A percentile compares a stretch with the other conserved stretches of the same genome.
phyloP scores from a whole-genome alignment of 2,113 vertebrate species.

The Eublepharis macularius region DNA sequence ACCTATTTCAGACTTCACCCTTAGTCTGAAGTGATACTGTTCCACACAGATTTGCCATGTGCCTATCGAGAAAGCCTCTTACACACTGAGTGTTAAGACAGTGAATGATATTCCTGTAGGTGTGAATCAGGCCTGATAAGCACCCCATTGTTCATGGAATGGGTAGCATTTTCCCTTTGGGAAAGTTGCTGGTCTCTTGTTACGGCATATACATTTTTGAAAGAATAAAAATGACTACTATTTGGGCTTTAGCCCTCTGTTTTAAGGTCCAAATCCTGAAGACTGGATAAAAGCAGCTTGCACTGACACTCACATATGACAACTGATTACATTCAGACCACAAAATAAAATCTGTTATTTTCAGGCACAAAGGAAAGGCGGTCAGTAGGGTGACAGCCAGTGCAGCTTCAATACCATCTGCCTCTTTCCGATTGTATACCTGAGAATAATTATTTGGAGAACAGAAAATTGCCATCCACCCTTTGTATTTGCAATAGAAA shows the following conservation, averaged over 20 bases:
- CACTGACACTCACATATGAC: neutral
- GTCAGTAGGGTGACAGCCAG: neutral
- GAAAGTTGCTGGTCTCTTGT: neutral
- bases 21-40: neutral
- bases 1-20: neutral
- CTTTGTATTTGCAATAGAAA: neutral
- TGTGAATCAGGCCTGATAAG: neutral
- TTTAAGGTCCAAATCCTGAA: slow-evolving; percentile 1
- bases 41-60: neutral
- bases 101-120: neutral
- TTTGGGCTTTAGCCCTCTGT: neutral
- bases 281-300: slow-evolving; percentile 10
- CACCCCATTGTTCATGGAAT: neutral
- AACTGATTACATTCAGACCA: slow-evolving; percentile 19
- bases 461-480: neutral
- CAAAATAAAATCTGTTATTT: slow-evolving; percentile 28
- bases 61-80: neutral
- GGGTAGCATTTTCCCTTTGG: neutral
- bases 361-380: neutral
- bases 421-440: neutral
- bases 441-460: slow-evolving; percentile 19
- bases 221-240: neutral
- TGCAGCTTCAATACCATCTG: slow-evolving; percentile 9
- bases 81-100: neutral
- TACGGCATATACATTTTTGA: neutral